A percentile compares a stretch with the other conserved stretches of the same genome.
Conservation (phyloP, 1,140 invertebrate genomes). For the Brachionus rotundiformis region DNA sequence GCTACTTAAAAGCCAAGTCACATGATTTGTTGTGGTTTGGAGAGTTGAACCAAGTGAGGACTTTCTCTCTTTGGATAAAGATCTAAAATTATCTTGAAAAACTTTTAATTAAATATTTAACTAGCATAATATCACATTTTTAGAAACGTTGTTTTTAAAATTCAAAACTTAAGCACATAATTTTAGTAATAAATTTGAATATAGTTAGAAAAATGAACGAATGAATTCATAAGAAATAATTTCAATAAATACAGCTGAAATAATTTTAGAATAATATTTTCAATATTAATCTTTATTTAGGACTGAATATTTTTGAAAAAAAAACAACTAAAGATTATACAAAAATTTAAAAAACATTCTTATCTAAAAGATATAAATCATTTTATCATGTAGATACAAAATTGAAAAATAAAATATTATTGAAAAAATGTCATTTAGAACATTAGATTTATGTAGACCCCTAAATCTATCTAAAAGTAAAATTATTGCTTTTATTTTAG, state of each 20-base stretch:
- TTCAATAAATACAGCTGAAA: not conserved
- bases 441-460: not conserved
- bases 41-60: not conserved
- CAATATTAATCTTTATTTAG: not conserved
- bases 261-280: not conserved
- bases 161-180: not conserved
- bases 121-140: not conserved
- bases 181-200: not conserved
- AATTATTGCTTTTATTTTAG: not conserved
- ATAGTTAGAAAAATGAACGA: not conserved
- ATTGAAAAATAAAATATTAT: not conserved
- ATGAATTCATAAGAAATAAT: not conserved
- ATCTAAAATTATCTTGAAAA: not conserved
- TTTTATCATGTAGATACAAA: not conserved
- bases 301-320: not conserved
- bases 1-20: not conserved
- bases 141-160: conserved; percentile 4
- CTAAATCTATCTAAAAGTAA: not conserved
- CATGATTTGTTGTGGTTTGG: not conserved
- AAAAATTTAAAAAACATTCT: no score
- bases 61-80: not conserved
- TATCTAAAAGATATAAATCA: not conserved
- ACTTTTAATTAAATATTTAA: not conserved
- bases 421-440: not conserved
- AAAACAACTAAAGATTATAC: not conserved